Conservation (phyloP, 1,140 invertebrate species). For the Atta texana region DNA sequence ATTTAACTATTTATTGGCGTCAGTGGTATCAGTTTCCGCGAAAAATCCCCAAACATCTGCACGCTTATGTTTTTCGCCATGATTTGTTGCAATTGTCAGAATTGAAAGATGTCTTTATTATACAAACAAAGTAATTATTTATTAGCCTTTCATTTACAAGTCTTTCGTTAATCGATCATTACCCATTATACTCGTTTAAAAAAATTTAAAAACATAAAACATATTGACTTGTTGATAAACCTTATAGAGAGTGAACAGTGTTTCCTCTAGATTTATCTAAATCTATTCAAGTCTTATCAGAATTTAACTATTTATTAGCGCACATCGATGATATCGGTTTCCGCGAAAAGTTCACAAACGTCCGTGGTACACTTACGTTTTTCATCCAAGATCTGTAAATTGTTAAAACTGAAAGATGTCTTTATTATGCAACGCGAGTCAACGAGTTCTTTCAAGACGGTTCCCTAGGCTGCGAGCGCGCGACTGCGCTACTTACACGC, state of each 20-base stretch:
- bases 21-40: background rate
- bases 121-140: background rate
- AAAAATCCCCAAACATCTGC: background rate
- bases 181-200: too few species aligned
- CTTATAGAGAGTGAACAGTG: background rate
- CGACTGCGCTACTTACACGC: conserved; percentile 55
- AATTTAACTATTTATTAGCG: background rate
- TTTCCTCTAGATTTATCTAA: background rate
- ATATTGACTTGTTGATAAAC: background rate
- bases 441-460: conserved; percentile 34
- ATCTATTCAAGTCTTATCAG: background rate
- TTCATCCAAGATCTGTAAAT: background rate
- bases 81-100: background rate
- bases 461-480: background rate
- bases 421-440: conserved; percentile 25
- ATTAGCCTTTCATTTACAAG: too few species aligned
- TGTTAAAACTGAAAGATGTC: conserved; percentile 30
- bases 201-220: too few species aligned
- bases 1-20: background rate
- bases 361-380: conserved; percentile 3
- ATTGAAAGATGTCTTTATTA: conserved; percentile 26
- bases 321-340: background rate
- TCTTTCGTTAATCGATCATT: too few species aligned
- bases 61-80: background rate
- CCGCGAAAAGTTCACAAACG: background rate